Percentiles rank a stretch among this genome's conserved stretches.
phyloP scores from a whole-genome alignment of 2,888 invertebrate genomes.

The Thelaira solivaga region DNA sequence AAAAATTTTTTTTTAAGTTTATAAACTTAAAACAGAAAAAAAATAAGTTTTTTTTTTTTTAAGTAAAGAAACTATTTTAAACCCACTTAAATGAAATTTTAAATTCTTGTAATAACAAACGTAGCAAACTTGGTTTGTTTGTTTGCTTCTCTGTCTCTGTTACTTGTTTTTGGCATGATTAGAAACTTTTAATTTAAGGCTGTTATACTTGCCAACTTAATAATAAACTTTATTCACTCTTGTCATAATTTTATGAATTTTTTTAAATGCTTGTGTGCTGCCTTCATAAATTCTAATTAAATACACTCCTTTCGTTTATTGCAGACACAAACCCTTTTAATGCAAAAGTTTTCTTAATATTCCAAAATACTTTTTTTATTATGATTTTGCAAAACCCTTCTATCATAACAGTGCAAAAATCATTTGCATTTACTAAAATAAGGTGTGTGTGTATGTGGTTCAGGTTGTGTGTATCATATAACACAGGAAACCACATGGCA shows the following conservation, averaged over 20 bases:
- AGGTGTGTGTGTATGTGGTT: not conserved
- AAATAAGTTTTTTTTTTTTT: too few species aligned
- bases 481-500: constrained; percentile 50
- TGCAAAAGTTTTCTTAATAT: constrained; percentile 32
- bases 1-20: not conserved
- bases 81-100: constrained; percentile 4
- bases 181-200: constrained; percentile 20
- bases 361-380: not conserved
- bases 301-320: constrained; percentile 38
- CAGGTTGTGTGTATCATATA: not conserved
- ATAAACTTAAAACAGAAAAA: not conserved
- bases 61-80: not conserved
- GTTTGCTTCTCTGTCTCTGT: not conserved
- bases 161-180: too few species aligned
- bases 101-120: not conserved
- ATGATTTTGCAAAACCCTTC: constrained; percentile 12
- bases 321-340: constrained; percentile 52
- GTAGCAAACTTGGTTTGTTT: not conserved
- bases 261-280: not conserved
- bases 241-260: not conserved
- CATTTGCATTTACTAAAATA: not conserved
- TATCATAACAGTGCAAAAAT: not conserved
- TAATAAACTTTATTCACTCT: constrained; percentile 6
- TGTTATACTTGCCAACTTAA: constrained; percentile 21
- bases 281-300: constrained; percentile 55